These are phyloP conservation scores for Ailurus styani DNA, from an alignment of 2,113 vertebrate genomes.

Conservation along the genomic window DNA sequence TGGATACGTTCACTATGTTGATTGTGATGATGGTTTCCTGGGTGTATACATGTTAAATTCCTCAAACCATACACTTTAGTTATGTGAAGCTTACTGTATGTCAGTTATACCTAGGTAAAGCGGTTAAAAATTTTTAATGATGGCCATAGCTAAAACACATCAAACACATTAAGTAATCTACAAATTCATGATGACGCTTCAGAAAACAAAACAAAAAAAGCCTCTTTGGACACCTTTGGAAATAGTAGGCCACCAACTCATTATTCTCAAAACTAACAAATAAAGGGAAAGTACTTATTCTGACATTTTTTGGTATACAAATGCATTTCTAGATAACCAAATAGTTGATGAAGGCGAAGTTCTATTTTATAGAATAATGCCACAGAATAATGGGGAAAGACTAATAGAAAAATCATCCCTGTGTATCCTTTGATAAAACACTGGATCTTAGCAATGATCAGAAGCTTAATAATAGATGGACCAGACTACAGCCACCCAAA, in stretches of 20 bases:
- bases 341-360: not conserved
- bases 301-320: not conserved
- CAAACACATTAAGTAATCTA: not conserved
- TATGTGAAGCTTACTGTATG: not conserved
- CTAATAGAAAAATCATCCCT: not conserved
- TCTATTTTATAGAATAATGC: not conserved
- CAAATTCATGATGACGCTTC: not conserved
- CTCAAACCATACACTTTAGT: not conserved
- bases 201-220: not conserved
- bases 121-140: not conserved
- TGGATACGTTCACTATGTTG: not conserved
- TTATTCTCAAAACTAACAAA: not conserved
- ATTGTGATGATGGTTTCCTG: not conserved
- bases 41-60: not conserved
- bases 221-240: not conserved
- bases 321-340: not conserved
- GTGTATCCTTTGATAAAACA: not conserved
- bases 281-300: not conserved
- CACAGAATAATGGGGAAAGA: not conserved
- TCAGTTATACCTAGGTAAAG: not conserved
- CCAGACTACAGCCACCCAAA: not conserved
- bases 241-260: not conserved
- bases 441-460: not conserved
- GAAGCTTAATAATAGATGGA: not conserved
- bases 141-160: not conserved